Conservation (phyloP, 2,797 vertebrate genomes). For the Lacerta viridis region DNA sequence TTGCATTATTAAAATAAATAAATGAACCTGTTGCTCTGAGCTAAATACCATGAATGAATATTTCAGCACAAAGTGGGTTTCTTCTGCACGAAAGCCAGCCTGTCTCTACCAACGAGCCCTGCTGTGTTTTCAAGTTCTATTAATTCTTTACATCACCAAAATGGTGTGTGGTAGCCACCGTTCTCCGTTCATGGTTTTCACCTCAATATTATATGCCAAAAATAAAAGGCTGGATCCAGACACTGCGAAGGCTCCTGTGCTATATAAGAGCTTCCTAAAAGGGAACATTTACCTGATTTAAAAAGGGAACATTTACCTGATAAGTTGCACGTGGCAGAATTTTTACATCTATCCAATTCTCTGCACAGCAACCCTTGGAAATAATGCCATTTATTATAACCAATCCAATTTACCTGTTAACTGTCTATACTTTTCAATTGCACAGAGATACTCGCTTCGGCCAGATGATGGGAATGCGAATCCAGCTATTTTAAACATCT, state of each 20-base stretch:
- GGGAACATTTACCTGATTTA: neutral
- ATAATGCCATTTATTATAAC: neutral
- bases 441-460: constrained; percentile 39
- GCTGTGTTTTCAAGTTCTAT: neutral
- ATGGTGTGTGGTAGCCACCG: neutral
- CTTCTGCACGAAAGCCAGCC: neutral
- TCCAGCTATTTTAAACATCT: neutral
- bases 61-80: neutral
- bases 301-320: neutral
- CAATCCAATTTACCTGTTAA: neutral
- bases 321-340: neutral
- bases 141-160: neutral
- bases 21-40: no score
- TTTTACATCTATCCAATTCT: neutral
- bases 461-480: neutral
- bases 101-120: neutral
- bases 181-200: fast-evolving
- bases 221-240: neutral
- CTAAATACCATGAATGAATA: neutral
- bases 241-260: neutral
- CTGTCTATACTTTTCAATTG: constrained; percentile 11
- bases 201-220: neutral
- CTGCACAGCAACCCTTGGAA: neutral
- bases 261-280: neutral
- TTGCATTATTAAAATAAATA: no score